phyloP scores from a whole-genome alignment of 30 jellyfish, hydroid and myxozoan genomes.

The Hydra vulgaris region DNA sequence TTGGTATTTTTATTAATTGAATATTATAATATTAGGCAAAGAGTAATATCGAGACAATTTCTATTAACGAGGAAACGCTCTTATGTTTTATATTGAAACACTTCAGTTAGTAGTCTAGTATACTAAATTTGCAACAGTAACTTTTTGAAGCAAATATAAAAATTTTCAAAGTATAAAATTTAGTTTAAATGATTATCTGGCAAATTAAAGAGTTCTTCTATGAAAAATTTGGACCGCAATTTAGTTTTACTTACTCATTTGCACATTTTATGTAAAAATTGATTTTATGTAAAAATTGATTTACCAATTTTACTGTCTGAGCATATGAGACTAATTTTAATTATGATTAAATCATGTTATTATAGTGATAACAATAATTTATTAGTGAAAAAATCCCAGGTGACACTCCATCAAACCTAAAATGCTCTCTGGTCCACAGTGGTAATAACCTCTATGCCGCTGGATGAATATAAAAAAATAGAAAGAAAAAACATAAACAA shows the following conservation, averaged over 20 bases:
- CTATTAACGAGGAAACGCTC: not conserved
- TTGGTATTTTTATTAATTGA: not conserved
- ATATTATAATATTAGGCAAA: not conserved
- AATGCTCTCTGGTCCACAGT: too few relatives aligned
- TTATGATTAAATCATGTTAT: not conserved
- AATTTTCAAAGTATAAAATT: not conserved
- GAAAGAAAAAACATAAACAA: too few relatives aligned
- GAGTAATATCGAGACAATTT: not conserved
- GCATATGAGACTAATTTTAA: not conserved
- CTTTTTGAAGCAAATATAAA: not conserved
- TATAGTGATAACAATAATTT: not conserved
- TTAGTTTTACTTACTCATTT: not conserved
- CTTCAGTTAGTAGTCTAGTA: not conserved
- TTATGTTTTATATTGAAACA: not conserved
- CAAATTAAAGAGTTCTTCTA: not conserved
- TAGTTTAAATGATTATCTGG: not conserved
- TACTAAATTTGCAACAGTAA: not conserved
- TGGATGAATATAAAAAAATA: too few relatives aligned
- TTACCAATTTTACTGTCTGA: not conserved
- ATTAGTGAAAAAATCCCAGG: not conserved
- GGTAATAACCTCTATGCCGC: too few relatives aligned
- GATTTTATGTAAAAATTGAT: not conserved
- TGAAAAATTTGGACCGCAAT: not conserved
- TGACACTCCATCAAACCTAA: too few relatives aligned
- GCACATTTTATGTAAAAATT: not conserved